Conservation (phyloP, 2,113 vertebrate genomes). For the Merops nubicus region DNA sequence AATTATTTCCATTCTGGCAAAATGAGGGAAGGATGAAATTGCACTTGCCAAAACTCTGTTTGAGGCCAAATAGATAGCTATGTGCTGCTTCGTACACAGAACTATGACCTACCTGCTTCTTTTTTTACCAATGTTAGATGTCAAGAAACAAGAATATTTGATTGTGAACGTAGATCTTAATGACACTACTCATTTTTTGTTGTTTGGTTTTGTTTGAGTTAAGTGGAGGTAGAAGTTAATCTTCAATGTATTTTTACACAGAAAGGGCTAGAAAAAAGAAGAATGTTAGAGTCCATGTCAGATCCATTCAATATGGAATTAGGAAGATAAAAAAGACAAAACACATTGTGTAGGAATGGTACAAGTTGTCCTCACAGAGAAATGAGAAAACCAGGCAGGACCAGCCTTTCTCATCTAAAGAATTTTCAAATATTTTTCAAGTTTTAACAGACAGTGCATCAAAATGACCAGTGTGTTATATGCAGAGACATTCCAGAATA, state of each 20-base stretch:
- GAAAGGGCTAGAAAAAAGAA: not conserved
- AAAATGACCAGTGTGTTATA: not conserved
- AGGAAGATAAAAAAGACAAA: not conserved
- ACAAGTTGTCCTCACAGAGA: not conserved
- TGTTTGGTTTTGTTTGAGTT: not conserved
- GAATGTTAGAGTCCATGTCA: not conserved
- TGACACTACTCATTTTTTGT: not conserved
- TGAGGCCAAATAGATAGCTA: not conserved
- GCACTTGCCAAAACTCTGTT: not conserved
- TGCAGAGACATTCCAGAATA: not conserved
- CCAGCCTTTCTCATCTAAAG: not conserved
- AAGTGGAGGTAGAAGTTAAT: not conserved
- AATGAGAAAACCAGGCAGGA: not conserved
- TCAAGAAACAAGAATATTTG: not conserved
- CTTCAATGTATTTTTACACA: not conserved
- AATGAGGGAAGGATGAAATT: not conserved
- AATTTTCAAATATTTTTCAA: not conserved
- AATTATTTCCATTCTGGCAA: not conserved
- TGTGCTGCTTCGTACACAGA: not conserved
- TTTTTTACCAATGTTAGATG: not conserved
- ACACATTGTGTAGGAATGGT: accelerated
- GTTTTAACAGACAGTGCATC: not conserved
- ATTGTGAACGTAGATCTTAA: not conserved
- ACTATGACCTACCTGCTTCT: not conserved
- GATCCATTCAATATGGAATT: not conserved